These are phyloP conservation scores for Tyrannus savana DNA, from an alignment of 2,113 vertebrate genomes.

Conservation along the genomic window DNA sequence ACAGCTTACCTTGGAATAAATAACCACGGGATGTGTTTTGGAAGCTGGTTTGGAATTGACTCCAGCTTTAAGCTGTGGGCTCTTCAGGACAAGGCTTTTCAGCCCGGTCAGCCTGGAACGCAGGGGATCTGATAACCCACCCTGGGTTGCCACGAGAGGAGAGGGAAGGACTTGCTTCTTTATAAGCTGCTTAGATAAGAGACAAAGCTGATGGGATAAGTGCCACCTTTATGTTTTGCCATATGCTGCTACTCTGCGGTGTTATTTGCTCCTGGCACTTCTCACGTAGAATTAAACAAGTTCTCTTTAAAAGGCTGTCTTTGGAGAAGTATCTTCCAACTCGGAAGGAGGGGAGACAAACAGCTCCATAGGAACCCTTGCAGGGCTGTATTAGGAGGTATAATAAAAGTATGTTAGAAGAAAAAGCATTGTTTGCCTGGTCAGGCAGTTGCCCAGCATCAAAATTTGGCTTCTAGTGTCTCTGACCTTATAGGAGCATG, in stretches of 20 bases:
- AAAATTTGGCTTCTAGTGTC: not conserved
- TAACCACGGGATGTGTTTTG: accelerated
- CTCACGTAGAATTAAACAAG: accelerated
- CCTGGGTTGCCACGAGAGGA: not conserved
- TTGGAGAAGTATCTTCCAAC: not conserved
- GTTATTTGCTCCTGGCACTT: not conserved
- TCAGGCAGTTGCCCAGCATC: not conserved
- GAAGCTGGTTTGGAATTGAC: not conserved
- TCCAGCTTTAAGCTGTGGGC: not conserved
- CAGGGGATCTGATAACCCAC: not conserved
- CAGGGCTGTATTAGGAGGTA: not conserved
- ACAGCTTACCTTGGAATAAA: not conserved
- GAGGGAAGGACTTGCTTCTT: not conserved
- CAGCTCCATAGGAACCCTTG: not conserved
- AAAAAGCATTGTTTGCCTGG: not conserved
- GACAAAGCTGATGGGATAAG: not conserved
- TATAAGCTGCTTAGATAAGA: not conserved
- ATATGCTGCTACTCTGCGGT: not conserved
- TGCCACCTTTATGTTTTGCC: not conserved
- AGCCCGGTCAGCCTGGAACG: not conserved
- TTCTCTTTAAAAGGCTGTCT: not conserved
- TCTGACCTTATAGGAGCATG: not conserved
- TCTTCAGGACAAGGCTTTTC: not conserved
- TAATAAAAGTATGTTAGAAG: not conserved
- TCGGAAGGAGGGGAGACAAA: not conserved